phyloP scores from a whole-genome alignment of 2,888 invertebrate species.

The Torymus auratus region DNA sequence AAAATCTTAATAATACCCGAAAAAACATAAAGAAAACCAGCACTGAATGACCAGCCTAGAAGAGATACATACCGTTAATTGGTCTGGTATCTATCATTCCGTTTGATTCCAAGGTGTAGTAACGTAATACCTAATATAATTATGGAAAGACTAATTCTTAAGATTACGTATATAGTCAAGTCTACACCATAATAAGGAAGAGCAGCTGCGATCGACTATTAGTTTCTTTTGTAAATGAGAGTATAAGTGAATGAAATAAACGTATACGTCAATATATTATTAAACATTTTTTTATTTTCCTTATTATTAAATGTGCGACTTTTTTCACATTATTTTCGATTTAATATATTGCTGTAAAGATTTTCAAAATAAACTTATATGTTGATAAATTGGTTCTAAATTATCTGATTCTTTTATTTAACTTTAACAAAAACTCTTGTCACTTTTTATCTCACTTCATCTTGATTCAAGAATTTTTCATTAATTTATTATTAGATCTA shows the following conservation, averaged over 20 bases:
- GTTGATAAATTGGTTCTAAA: too few relatives aligned
- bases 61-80: constrained; percentile 61
- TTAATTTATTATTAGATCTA: too few relatives aligned
- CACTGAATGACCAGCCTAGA: constrained; percentile 62
- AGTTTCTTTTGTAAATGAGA: constrained; percentile 73
- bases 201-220: constrained; percentile 62
- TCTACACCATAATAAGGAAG: constrained; percentile 57
- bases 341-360: too few relatives aligned
- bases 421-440: too few relatives aligned
- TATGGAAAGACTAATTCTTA: constrained; percentile 66
- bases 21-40: constrained; percentile 22
- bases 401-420: too few relatives aligned
- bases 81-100: constrained; percentile 67
- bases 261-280: constrained; percentile 63
- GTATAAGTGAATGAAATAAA: constrained; percentile 70
- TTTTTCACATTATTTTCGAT: too few relatives aligned
- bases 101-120: constrained; percentile 69
- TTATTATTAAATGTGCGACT: not conserved
- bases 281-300: not conserved
- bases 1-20: too few relatives aligned
- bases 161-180: constrained; percentile 63
- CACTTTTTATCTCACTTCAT: too few relatives aligned
- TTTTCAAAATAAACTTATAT: constrained; percentile 48
- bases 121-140: constrained; percentile 64
- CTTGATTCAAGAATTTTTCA: too few relatives aligned